Percentiles rank a stretch among this genome's conserved stretches.
These are phyloP conservation scores for Tridacna gigas DNA, from an alignment of 2,888 invertebrate genomes.

Conservation along the genomic window DNA sequence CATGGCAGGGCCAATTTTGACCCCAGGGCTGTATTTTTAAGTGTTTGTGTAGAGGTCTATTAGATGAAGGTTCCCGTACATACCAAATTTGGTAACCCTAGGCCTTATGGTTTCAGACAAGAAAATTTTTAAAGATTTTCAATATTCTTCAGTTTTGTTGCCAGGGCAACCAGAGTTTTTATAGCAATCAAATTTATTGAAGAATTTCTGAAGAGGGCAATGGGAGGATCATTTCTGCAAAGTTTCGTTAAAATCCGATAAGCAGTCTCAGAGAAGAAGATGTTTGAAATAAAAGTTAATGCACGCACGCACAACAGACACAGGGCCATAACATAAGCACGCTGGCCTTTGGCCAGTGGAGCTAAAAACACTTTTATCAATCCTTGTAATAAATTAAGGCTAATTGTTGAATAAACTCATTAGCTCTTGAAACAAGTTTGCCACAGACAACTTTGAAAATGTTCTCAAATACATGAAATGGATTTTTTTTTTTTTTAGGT, in stretches of 20 bases:
- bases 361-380: background rate
- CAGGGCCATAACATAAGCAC: background rate
- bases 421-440: too few species aligned
- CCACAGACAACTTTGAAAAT: too few species aligned
- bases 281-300: background rate
- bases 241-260: background rate
- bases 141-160: background rate
- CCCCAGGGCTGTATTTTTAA: background rate
- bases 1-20: background rate
- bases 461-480: too few species aligned
- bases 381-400: too few species aligned
- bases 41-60: background rate
- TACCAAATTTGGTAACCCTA: background rate
- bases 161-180: background rate
- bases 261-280: background rate
- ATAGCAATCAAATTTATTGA: too few species aligned
- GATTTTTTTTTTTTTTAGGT: too few species aligned
- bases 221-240: background rate
- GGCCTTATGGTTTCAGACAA: background rate
- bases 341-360: background rate
- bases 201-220: background rate
- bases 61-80: background rate
- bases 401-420: too few species aligned
- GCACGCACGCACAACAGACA: background rate
- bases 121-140: too few species aligned